Conservation (phyloP, 2,113 vertebrate genomes). For the Coptodon rendalli region DNA sequence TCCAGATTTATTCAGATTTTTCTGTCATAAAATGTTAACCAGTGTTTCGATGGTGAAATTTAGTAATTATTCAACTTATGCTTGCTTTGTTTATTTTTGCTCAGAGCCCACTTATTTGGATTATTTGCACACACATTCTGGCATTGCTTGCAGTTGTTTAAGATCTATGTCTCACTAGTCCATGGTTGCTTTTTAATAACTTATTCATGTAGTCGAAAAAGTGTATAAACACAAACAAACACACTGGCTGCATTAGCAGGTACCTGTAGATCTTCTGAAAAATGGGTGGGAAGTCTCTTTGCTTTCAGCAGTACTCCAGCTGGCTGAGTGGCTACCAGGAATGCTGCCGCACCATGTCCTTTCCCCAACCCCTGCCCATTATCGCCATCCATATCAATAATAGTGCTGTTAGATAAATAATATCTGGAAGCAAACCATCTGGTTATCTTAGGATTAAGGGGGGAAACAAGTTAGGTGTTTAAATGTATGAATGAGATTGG, state of each 20-base stretch:
- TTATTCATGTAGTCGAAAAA: background rate
- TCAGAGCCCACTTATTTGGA: background rate
- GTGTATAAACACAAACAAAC: background rate
- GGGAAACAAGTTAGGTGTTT: background rate
- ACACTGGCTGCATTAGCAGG: background rate
- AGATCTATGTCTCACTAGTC: background rate
- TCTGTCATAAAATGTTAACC: background rate
- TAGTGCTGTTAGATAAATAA: conserved; percentile 19
- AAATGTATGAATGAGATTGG: background rate
- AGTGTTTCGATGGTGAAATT: background rate
- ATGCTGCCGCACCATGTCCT: conserved; percentile 18
- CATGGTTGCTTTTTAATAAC: background rate
- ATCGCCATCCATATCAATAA: conserved; percentile 16
- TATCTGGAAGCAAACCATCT: background rate
- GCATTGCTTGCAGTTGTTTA: background rate
- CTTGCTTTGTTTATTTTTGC: background rate
- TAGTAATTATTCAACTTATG: background rate
- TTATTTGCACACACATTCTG: background rate
- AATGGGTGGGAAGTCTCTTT: conserved; percentile 23
- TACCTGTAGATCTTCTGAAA: conserved; percentile 48
- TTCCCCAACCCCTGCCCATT: background rate
- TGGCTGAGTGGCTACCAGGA: conserved; percentile 16
- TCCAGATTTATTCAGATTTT: background rate
- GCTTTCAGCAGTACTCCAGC: conserved; percentile 31
- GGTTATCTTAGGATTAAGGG: background rate